Conservation (phyloP, 2,888 invertebrate species). For the Falcaria lacertinaria region DNA sequence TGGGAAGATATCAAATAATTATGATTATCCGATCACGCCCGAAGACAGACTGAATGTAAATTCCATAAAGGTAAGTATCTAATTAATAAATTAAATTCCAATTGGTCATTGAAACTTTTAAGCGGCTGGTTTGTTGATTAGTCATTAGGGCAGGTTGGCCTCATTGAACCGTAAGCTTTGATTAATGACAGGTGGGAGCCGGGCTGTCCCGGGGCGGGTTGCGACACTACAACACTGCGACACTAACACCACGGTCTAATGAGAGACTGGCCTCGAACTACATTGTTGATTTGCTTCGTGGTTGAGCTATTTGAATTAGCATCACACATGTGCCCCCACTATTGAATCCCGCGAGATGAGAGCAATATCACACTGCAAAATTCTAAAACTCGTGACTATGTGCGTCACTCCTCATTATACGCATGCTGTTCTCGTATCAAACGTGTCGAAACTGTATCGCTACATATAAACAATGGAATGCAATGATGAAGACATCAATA, state of each 20-base stretch:
- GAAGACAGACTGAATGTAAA: too few relatives aligned
- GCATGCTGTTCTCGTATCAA: constrained; percentile 15
- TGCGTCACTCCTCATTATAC: too few relatives aligned
- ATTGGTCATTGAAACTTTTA: not conserved
- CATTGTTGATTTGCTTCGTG: constrained; percentile 47
- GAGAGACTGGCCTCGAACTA: constrained; percentile 51
- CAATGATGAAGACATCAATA: constrained; percentile 25
- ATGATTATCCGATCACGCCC: too few relatives aligned
- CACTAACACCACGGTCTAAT: constrained; percentile 31
- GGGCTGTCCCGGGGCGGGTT: constrained; percentile 46
- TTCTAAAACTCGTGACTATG: constrained; percentile 23
- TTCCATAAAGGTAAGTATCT: not conserved
- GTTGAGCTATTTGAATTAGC: constrained; percentile 48
- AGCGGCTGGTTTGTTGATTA: constrained; percentile 5
- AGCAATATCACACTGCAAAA: constrained; percentile 9
- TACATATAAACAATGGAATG: constrained; percentile 7
- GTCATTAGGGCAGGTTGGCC: constrained; percentile 18
- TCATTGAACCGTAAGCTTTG: constrained; percentile 27
- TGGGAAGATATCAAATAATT: too few relatives aligned
- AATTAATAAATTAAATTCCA: not conserved
- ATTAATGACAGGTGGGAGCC: constrained; percentile 30
- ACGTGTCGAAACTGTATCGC: constrained; percentile 12
- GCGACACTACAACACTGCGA: constrained; percentile 47
- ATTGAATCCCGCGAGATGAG: too few relatives aligned
- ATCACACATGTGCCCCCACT: constrained; percentile 17